A percentile compares a stretch with the other conserved stretches of the same genome.
These are phyloP conservation scores for Epinephelus moara DNA, from an alignment of 2,113 vertebrate genomes.

Conservation along the genomic window DNA sequence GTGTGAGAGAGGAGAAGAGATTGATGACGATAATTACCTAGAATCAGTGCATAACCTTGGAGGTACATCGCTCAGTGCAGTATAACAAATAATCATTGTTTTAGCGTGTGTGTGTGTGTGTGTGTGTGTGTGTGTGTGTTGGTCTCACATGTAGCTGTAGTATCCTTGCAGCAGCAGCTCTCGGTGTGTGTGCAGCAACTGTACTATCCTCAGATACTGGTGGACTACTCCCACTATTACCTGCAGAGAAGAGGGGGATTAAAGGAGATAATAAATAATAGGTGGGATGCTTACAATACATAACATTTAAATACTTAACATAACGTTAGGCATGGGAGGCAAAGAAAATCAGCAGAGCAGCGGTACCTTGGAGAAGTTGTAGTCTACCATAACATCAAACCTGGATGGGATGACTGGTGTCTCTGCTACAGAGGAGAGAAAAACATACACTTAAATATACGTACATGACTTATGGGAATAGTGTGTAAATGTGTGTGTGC, in stretches of 20 bases:
- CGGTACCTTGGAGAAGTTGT: slow-evolving; percentile 88
- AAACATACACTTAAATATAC: neutral
- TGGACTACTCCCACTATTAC: slow-evolving; percentile 85
- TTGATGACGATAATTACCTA: neutral
- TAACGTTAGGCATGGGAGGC: neutral
- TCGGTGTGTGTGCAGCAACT: slow-evolving; percentile 78
- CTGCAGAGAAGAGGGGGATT: slow-evolving; percentile 75
- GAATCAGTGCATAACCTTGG: neutral
- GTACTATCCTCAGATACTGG: slow-evolving; percentile 87
- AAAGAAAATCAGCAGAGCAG: neutral
- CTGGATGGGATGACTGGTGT: slow-evolving; percentile 84
- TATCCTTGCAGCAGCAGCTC: slow-evolving; percentile 89
- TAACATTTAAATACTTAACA: neutral
- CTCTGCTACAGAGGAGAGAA: slow-evolving; percentile 79
- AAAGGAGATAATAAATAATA: slow-evolving; percentile 6
- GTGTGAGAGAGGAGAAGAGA: slow-evolving; percentile 18
- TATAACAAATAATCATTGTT: neutral
- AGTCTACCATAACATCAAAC: slow-evolving; percentile 90
- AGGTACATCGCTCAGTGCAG: neutral
- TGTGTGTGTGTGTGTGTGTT: too few species aligned
- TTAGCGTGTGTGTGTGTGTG: neutral
- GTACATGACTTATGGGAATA: neutral
- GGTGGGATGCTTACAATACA: neutral
- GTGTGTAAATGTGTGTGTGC: neutral
- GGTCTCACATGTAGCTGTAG: slow-evolving; percentile 89